Percentiles rank a stretch among this genome's conserved stretches.
These are phyloP conservation scores for Homarus gammarus DNA, from an alignment of 2,888 invertebrate genomes.

Conservation along the genomic window DNA sequence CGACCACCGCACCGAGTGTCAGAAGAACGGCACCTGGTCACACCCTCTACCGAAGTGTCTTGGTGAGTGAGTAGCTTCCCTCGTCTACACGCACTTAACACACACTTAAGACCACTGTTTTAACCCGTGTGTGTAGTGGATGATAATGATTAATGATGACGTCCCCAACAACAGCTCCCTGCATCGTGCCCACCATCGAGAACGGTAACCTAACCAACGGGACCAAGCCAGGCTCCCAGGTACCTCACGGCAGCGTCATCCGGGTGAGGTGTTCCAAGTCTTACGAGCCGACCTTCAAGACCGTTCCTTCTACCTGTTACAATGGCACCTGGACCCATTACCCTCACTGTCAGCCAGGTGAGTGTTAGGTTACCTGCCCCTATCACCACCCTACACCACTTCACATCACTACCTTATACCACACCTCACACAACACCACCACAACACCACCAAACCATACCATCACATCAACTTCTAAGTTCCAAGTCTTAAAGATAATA, in stretches of 20 bases:
- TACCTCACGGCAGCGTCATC: constrained; percentile 86
- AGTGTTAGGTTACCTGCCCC: constrained; percentile 25
- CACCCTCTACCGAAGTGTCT: constrained; percentile 81
- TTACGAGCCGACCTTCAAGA: constrained; percentile 85
- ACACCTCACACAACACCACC: too few species aligned
- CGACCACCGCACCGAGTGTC: constrained; percentile 78
- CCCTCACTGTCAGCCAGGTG: constrained; percentile 91
- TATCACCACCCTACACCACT: too few species aligned
- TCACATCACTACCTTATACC: too few species aligned
- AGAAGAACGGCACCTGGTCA: constrained; percentile 81
- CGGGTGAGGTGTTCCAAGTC: constrained; percentile 89
- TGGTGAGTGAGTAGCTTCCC: constrained; percentile 77
- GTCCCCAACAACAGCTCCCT: too few species aligned
- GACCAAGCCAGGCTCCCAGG: constrained; percentile 77
- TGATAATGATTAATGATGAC: too few species aligned
- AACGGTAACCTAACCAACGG: constrained; percentile 79
- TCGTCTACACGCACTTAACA: too few species aligned
- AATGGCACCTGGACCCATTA: constrained; percentile 98
- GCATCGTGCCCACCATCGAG: constrained; percentile 90
- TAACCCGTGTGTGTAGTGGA: too few species aligned
- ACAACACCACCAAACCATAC: too few species aligned
- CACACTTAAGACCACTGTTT: too few species aligned
- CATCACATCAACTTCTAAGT: too few species aligned
- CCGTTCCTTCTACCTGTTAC: constrained; percentile 88
- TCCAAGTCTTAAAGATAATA: too few species aligned